Conservation (phyloP, 2,113 vertebrate species). For the Gyps fulvus region DNA sequence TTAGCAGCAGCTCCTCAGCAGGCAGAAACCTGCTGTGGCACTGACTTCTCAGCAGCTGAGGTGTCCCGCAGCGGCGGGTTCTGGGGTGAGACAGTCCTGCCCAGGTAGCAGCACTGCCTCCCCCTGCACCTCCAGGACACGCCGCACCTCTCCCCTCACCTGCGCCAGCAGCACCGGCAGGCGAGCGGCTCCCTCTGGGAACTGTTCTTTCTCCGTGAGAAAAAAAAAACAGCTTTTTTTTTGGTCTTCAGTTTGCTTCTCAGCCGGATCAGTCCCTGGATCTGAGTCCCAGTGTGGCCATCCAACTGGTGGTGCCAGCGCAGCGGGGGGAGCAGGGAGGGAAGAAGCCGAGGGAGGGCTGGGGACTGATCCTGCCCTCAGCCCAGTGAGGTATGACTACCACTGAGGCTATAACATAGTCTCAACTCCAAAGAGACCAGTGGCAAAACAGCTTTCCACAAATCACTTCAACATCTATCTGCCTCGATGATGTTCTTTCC, state of each 20-base stretch:
- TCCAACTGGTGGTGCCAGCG: neutral
- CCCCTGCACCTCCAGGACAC: neutral
- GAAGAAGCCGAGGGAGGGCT: neutral
- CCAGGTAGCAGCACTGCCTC: neutral
- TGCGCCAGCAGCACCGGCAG: neutral
- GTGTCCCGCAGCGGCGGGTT: accelerated
- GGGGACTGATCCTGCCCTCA: neutral
- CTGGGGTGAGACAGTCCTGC: neutral
- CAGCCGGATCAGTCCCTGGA: neutral
- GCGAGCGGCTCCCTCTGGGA: accelerated
- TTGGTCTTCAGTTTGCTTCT: neutral
- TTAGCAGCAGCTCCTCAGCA: neutral
- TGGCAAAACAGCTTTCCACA: neutral
- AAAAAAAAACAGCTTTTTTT: neutral
- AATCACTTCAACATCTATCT: neutral
- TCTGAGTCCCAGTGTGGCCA: neutral
- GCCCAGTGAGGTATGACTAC: neutral
- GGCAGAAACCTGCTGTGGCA: neutral
- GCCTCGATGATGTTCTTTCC: neutral
- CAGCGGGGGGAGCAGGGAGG: neutral
- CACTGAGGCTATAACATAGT: neutral
- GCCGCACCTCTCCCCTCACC: neutral
- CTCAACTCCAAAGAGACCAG: neutral
- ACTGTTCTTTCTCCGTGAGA: neutral
- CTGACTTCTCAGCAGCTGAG: neutral